These are phyloP conservation scores for Mesorhabditis spiculigera DNA, from an alignment of 2,888 invertebrate species.

Conservation along the genomic window DNA sequence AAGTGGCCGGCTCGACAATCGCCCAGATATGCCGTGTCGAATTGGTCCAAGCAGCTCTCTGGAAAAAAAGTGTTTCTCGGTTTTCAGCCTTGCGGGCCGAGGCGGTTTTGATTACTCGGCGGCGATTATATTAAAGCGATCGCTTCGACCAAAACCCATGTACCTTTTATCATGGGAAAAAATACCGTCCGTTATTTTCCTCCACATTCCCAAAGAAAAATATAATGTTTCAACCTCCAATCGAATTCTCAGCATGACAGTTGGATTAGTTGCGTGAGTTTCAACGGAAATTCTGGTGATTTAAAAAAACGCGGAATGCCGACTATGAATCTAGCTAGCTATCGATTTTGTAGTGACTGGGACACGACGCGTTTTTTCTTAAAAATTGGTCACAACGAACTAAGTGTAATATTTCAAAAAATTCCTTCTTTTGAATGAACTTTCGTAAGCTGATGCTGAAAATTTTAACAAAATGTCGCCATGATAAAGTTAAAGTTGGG, in stretches of 20 bases:
- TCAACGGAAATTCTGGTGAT: not conserved
- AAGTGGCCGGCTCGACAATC: constrained; percentile 51
- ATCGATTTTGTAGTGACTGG: not conserved
- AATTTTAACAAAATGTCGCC: too few species aligned
- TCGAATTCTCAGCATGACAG: not conserved
- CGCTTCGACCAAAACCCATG: too few species aligned
- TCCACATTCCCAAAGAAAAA: too few species aligned
- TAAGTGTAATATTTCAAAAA: too few species aligned
- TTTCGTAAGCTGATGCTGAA: too few species aligned
- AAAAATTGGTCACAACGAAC: not conserved
- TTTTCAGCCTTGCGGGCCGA: not conserved
- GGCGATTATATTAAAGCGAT: too few species aligned
- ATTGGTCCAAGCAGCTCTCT: constrained; percentile 37
- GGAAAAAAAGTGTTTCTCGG: not conserved
- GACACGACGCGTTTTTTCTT: not conserved
- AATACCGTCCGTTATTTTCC: too few species aligned
- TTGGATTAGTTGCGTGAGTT: not conserved
- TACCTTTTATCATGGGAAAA: too few species aligned
- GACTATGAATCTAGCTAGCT: not conserved
- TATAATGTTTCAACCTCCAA: not conserved
- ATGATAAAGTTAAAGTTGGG: too few species aligned
- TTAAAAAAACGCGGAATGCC: too few species aligned
- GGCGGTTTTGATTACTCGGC: too few species aligned
- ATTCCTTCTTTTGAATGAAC: too few species aligned
- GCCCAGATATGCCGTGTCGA: constrained; percentile 44